Base-by-base conservation (phyloP, 2,113 vertebrate genomes). In the Notothenia rossii region DNA sequence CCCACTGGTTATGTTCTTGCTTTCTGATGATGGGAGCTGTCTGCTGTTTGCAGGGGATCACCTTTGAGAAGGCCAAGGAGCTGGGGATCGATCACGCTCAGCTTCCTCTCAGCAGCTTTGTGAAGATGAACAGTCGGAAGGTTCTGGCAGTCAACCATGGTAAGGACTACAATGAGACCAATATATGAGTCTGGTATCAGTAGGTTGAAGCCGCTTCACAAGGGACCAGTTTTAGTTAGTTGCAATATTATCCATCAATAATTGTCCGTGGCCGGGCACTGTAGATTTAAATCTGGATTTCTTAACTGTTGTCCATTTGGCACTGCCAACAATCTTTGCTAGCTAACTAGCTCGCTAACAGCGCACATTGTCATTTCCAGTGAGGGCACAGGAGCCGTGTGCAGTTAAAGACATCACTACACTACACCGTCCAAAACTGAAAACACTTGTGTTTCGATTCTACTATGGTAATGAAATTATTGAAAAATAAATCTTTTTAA, bases 111-210 rank as follows among this genome's bases (percentile, higher is more conserved):
- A 94, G 94, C 83, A 96, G 93, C 72, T 99, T 99, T 81, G 97
- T 99, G 77, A 98, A 96, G 92, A 99, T 99, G 98, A 99, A 99
- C 86, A 99, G 97, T 89, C 95, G 97, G 12, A 99, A 99, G 86
- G 98, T 99, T 75, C 94, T 99, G 79, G 96, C 98, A 0, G 96
- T 99, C 75, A 99, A 99, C 92, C 98, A 99, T 4, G 98, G 98
- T 99, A 85, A 96, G 96, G 62, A 67, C 14, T 1, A 0, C 2
- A 12, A 12, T 46, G 7, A n/a, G 43, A 33, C 4, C 18, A 12
- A 2, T 36, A 10, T 48, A 45, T 17, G 4, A 29, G 10, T 7
- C 36, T 40, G 36, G 2, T 56, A 10, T 8, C 7, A 8, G 13
- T 15, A 6, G 14, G 20, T 77, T 61, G 11, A 18, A 66, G 10